Evolutionary conservation across 2,113 vertebrate species (phyloP), one percentile per base, ranked within the genome.

Genomic region (Scortum barcoo): DNA sequence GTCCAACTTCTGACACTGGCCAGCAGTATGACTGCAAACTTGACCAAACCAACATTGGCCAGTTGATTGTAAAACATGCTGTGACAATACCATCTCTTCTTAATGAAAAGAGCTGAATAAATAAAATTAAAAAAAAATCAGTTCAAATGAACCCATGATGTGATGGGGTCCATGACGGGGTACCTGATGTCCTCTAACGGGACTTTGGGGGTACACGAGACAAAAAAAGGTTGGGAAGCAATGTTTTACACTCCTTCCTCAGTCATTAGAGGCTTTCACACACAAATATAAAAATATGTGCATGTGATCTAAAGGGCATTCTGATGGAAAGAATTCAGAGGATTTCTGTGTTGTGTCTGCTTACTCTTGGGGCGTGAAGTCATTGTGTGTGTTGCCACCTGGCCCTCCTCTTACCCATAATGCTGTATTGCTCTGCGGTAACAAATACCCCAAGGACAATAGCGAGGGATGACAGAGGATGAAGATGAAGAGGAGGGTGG

Each of bases 401-500:
- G 80, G 85, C 76, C 72, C 75, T 81, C 48, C 83, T 75, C 54
- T 81, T 88, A 78, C 88, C 80, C 88, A 87, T 19, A 85, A 82
- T 70, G 76, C 83, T 22, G 30, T 5, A 36, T 44, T 42, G 69
- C 78, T 76, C 77, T 48, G 60, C 42, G 56, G 66, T 50, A 78
- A 88, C 83, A 87, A 86, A 91, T 72, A 83, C 90, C 87, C 84
- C 20, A 46, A 91, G 88, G 88, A 90, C 54, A 63, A 72, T 11
- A 57, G 83, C 57, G 24, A 54, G 74, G 85, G 85, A 88, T 42
- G 81, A 86, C 85, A 90, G 85, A 89, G 86, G 88, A 84, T 83
- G 84, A 74, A 87, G 89, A 91, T 86, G 83, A 91, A 91, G 90
- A 83, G 65, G 70, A 88, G 84, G 85, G 71, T 81, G 69, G 80